Evolutionary conservation across 2,888 invertebrate genomes (phyloP).

Genomic region (Belgica antarctica): DNA sequence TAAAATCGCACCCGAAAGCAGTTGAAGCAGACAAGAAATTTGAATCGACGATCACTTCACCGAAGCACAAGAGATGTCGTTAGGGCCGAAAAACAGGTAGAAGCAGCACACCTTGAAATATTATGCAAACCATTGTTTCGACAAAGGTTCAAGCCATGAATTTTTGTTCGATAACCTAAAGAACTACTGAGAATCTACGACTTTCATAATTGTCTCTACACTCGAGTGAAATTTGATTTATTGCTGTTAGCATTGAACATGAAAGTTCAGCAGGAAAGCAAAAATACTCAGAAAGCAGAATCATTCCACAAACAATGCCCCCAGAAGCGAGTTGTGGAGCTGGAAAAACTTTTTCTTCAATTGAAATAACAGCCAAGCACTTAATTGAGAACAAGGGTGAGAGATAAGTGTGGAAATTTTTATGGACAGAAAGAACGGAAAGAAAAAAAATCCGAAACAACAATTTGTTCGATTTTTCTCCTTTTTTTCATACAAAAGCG

Average conservation of each 20-base stretch:
- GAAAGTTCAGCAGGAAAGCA: neutral
- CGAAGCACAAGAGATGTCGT: neutral
- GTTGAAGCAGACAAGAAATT: neutral
- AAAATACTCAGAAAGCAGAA: neutral
- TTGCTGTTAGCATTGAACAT: neutral
- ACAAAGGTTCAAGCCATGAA: neutral
- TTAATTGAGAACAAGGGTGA: neutral
- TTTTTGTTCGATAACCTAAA: neutral
- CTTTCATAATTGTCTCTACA: neutral
- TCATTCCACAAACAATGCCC: neutral
- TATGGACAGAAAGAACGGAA: neutral
- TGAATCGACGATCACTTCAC: neutral
- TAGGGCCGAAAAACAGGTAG: neutral
- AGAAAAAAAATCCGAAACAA: neutral
- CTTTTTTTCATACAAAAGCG: neutral
- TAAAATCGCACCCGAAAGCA: neutral
- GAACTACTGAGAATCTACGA: neutral
- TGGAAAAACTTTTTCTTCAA: neutral
- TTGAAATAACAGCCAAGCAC: neutral
- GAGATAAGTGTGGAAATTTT: constrained; percentile 11
- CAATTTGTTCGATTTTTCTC: neutral
- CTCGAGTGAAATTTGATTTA: neutral
- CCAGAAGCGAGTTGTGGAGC: neutral
- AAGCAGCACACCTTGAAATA: neutral
- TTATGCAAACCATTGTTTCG: neutral